Evolutionary conservation across 2,113 vertebrate species (phyloP), one percentile per base, ranked within the genome.

Genomic region (Erythrocercus mccallii): DNA sequence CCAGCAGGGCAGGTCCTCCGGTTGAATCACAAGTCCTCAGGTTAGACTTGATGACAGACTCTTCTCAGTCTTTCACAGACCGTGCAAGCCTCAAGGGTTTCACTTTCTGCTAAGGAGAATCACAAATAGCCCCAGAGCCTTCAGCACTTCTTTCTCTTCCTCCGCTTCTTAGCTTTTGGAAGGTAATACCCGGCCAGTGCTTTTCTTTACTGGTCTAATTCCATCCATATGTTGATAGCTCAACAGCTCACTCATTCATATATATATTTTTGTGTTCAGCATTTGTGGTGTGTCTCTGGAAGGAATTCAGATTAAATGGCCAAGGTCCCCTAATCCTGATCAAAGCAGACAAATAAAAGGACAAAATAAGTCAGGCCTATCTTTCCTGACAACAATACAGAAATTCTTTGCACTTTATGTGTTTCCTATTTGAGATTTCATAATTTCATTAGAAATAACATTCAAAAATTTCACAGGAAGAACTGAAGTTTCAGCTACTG

Each of bases 201-300:
- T 90, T 72, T 84, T 56, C 40, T 73, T 56, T 40, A 6, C 15
- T 51, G 4, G 6, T 56, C 21, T 61, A 61, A 70, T 61, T 61
- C 50, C 12, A 56, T 77, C 47, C 14, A 30, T 4, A 44, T 1
- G 0, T 11, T 70, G 28, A 57, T 19, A 73, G 14, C 10, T 70
- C 0, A 0, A 44, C 28, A 35, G 9, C 10, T 85, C 19, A 7
- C 73, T 78, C 31, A 69, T 31, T 44, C 62, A 12, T 8, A 5
- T 10, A 10, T 3, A 30, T 5, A 6, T 22, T 81, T 87, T 78
- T 38, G 22, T 81, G 60, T 33, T 70, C 73, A 57, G 5, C 24
- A 73, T 65, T 83, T 60, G 31, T 40, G 5, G 5, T 6, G 3
- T 28, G 53, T 61, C 40, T 73, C 21, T 23, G 66, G 58, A 69